These are phyloP conservation scores for Gasterosteus aculeatus DNA, from an alignment of 2,113 vertebrate species.

Conservation along the genomic window DNA sequence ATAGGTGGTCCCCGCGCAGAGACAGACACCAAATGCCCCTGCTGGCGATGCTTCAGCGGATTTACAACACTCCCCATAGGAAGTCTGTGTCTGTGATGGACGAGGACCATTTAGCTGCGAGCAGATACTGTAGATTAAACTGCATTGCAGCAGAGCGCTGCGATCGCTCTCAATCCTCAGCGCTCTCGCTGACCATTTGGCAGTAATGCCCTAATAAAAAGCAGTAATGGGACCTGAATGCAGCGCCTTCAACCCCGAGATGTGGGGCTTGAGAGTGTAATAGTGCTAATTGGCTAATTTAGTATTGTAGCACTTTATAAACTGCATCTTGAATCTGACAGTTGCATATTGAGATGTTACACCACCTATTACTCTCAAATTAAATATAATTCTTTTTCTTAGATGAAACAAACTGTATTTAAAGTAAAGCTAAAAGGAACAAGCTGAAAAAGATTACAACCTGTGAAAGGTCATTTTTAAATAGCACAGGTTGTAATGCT, in stretches of 20 bases:
- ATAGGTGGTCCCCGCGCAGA: slow-evolving; percentile 37
- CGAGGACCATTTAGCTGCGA: slow-evolving; percentile 54
- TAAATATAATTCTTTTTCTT: neutral
- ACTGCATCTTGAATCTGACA: neutral
- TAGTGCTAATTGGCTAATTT: slow-evolving; percentile 2
- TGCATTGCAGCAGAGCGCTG: slow-evolving; percentile 60
- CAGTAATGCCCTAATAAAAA: slow-evolving; percentile 51
- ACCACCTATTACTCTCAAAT: neutral
- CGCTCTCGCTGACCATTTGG: slow-evolving; percentile 30
- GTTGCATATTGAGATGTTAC: neutral
- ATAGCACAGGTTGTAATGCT: neutral
- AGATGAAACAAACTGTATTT: neutral
- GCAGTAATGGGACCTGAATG: slow-evolving; percentile 9
- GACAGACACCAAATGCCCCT: slow-evolving; percentile 1
- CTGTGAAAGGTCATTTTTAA: neutral
- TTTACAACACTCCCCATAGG: slow-evolving; percentile 41
- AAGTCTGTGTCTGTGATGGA: slow-evolving; percentile 51
- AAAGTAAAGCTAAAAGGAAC: neutral
- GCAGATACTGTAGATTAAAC: slow-evolving; percentile 57
- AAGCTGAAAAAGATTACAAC: too few relatives aligned
- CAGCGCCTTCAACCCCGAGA: slow-evolving; percentile 13
- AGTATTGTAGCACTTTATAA: slow-evolving; percentile 1
- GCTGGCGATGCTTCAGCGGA: slow-evolving; percentile 39
- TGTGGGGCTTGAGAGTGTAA: slow-evolving; percentile 13
- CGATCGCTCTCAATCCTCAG: slow-evolving; percentile 43